phyloP scores from a whole-genome alignment of 2,888 invertebrate genomes.

The Amphiduros pacificus region DNA sequence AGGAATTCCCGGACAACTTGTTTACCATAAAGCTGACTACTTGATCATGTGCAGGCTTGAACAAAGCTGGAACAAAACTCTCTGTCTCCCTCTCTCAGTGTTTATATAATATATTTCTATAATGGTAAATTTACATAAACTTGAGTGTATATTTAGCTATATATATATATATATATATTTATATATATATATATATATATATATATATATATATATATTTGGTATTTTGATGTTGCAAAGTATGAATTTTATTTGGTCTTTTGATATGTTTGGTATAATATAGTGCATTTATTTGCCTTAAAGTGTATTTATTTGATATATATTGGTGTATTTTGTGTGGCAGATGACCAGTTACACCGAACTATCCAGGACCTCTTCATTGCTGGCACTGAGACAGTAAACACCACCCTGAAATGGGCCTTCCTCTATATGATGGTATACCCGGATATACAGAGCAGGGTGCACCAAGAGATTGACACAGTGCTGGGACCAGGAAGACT shows the following conservation, averaged over 20 bases:
- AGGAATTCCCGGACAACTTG: too few species aligned
- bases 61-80: background rate
- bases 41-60: too few species aligned
- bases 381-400: conserved; percentile 33
- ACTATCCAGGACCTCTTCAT: conserved; percentile 34
- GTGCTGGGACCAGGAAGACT: conserved; percentile 25
- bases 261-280: too few species aligned
- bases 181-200: background rate
- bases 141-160: background rate
- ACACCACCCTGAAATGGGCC: conserved; percentile 31
- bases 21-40: too few species aligned
- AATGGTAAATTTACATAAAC: background rate
- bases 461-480: conserved; percentile 22
- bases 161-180: background rate
- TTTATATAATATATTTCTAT: background rate
- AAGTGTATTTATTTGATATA: too few species aligned
- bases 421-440: conserved; percentile 31
- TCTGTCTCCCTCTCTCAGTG: background rate
- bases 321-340: too few species aligned
- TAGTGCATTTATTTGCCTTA: too few species aligned
- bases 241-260: too few species aligned
- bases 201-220: background rate
- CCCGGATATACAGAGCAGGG: conserved; percentile 25
- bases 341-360: conserved; percentile 28
- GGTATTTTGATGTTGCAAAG: background rate